Evolutionary conservation across 2,797 vertebrate species (phyloP), one percentile per base, ranked within the genome.

Genomic region (Tapera naevia): DNA sequence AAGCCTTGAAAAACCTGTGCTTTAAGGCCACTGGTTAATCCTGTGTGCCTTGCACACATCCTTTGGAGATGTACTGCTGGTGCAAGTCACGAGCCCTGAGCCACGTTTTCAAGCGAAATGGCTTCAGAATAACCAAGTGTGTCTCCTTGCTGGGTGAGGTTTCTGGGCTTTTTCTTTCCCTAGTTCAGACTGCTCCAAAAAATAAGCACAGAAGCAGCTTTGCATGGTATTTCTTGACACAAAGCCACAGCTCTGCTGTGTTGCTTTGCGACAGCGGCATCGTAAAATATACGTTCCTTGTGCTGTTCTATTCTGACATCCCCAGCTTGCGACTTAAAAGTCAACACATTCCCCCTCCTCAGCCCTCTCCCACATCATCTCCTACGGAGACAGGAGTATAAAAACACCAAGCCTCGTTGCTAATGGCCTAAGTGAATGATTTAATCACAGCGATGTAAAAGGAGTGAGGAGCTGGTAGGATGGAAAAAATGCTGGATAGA

Each of bases 401-500:
- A 93, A 91, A 92, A 6, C 81, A 56, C 72, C 17, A 35, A 87
- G 43, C 56, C 66, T 80, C 0, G 0, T 35, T 88, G 75, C 65
- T 91, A 89, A 65, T 74, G 53, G 62, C 35, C 84, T 84, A 62
- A 93, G 51, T 54, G 87, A 95, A 80, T 73, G 5, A 91, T 93
- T 94, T 91, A 92, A 93, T 85, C 86, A 71, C 18, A 46, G 48
- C 61, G 71, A 93, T 86, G 79, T 62, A 84, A 84, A 93, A 94
- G 67, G 65, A 92, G 56, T 4, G 72, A 91, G 11, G 12, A 97
- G 84, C n/a, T 37, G 57, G 88, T 23, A 65, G 69, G 57, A 83
- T 32, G 86, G 92, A 94, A 95, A 96, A 91, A 96, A 91, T 53
- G 65, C 72, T 86, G 71, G 88, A 65, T 32, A 80, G 89, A 72